A percentile compares a stretch with the other conserved stretches of the same genome.
Evolutionary conservation across 2,888 invertebrate genomes (phyloP).

Genomic region (Eretmocerus hayati): DNA sequence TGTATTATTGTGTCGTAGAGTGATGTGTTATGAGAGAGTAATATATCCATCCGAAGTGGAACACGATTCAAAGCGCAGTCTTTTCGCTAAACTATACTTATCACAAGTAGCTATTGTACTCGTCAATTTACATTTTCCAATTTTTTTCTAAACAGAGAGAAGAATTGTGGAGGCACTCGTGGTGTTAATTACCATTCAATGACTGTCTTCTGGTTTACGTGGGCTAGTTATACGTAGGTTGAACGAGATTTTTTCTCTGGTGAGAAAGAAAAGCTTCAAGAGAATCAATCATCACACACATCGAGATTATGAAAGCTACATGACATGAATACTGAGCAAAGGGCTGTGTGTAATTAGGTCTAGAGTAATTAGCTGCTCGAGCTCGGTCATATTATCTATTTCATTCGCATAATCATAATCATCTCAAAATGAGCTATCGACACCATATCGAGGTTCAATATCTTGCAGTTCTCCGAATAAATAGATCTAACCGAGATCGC

Average conservation of each 20-base stretch:
- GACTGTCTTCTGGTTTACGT: constrained; percentile 27
- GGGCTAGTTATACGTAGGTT: constrained; percentile 31
- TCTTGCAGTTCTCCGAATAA: too few species aligned
- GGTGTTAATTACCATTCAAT: constrained; percentile 27
- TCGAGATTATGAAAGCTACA: not conserved
- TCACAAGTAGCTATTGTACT: constrained; percentile 3
- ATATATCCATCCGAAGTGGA: too few species aligned
- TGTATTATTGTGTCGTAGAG: too few species aligned
- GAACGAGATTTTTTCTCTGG: constrained; percentile 14
- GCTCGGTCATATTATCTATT: too few species aligned
- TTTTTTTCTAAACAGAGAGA: not conserved
- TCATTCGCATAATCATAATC: too few species aligned
- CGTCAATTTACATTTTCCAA: constrained; percentile 3
- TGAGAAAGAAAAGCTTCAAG: constrained; percentile 22
- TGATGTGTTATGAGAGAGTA: too few species aligned
- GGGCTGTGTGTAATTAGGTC: not conserved
- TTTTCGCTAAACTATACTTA: too few species aligned
- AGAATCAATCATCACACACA: constrained; percentile 24
- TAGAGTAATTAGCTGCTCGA: not conserved
- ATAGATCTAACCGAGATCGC: too few species aligned
- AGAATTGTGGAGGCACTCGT: constrained; percentile 2
- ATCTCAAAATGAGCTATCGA: too few species aligned
- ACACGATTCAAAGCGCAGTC: too few species aligned
- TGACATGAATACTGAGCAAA: too few species aligned
- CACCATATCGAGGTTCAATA: too few species aligned